Evolutionary conservation across 1,140 invertebrate species (phyloP).

Genomic region (Drosophila takahashii): DNA sequence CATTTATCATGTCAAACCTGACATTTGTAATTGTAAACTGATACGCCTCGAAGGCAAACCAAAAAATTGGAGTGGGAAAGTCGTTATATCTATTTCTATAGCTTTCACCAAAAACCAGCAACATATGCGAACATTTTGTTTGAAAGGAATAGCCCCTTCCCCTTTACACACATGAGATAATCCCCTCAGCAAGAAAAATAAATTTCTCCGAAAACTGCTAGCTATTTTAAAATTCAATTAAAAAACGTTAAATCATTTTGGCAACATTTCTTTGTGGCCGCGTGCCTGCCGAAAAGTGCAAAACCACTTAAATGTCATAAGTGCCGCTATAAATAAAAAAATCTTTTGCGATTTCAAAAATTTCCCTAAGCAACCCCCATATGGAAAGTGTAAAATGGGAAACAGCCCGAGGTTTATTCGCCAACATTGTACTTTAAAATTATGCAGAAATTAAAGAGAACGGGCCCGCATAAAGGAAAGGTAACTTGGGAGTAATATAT

Average conservation of each 20-base stretch:
- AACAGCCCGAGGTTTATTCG: conserved; percentile 50
- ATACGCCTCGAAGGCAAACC: conserved; percentile 64
- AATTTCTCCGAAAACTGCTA: conserved; percentile 40
- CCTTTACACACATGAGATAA: conserved; percentile 29
- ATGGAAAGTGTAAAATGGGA: conserved; percentile 43
- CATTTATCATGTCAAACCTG: conserved; percentile 81
- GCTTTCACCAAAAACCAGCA: conserved; percentile 38
- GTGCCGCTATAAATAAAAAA: conserved; percentile 73
- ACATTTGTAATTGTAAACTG: conserved; percentile 83
- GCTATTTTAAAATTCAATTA: conserved; percentile 80
- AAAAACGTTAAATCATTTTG: conserved; percentile 72
- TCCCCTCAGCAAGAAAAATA: conserved; percentile 7
- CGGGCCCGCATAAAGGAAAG: conserved; percentile 54
- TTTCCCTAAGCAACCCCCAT: conserved; percentile 60
- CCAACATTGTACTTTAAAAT: conserved; percentile 41
- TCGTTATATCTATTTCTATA: conserved; percentile 47
- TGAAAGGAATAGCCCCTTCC: not conserved
- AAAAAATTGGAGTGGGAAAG: not conserved
- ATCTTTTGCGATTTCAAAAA: conserved; percentile 23
- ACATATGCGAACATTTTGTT: conserved; percentile 74
- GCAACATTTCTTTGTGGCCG: conserved; percentile 33
- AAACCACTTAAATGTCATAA: conserved; percentile 77
- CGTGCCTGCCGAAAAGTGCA: conserved; percentile 72
- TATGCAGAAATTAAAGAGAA: conserved; percentile 44
- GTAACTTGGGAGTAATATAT: not conserved